Conservation (phyloP, 1,140 invertebrate species). For the Bilobella aurantiaca region DNA sequence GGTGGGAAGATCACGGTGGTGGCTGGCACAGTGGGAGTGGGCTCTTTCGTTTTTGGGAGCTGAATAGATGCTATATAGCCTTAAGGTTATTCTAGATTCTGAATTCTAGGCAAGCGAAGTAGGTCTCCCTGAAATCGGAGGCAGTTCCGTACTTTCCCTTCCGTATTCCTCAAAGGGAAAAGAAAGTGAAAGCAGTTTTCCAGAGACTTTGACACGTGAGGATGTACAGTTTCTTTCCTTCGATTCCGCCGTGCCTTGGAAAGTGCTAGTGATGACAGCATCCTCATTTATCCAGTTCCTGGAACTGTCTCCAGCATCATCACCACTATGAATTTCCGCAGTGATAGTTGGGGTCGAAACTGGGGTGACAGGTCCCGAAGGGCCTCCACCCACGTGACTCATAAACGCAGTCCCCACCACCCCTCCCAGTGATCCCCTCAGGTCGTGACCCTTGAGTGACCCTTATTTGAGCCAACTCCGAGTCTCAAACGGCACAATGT, state of each 20-base stretch:
- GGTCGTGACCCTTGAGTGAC: neutral
- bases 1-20: too few species aligned
- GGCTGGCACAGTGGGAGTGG: too few species aligned
- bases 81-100: neutral
- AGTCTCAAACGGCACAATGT: slow-evolving; percentile 37
- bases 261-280: neutral
- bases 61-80: too few species aligned
- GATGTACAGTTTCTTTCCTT: neutral
- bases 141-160: neutral
- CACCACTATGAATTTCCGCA: too few species aligned
- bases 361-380: too few species aligned
- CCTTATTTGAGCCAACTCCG: neutral
- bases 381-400: too few species aligned
- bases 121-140: neutral
- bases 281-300: neutral
- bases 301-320: too few species aligned
- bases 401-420: too few species aligned
- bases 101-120: neutral
- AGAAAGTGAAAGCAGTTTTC: neutral
- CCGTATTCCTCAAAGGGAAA: neutral
- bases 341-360: too few species aligned
- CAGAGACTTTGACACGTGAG: neutral
- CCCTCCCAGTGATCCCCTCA: too few species aligned
- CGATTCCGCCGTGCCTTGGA: slow-evolving; percentile 5
- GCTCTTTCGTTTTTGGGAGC: too few species aligned